phyloP scores from a whole-genome alignment of 2,797 vertebrate genomes.

The Poeciliopsis presidionis region DNA sequence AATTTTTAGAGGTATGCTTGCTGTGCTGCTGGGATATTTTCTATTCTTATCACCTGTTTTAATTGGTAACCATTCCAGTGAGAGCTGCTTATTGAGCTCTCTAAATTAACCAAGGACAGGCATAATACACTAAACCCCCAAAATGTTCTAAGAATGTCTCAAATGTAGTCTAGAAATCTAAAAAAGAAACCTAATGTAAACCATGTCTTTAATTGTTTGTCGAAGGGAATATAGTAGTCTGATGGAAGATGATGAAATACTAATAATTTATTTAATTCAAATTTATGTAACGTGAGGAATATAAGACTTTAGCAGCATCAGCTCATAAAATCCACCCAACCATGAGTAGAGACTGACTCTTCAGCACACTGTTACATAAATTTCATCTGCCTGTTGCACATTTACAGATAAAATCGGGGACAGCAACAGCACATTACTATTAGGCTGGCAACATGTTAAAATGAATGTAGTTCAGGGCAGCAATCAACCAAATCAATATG shows the following conservation, averaged over 20 bases:
- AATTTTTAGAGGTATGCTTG: not conserved
- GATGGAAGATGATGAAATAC: not conserved
- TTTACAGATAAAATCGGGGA: not conserved
- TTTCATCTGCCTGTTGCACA: not conserved
- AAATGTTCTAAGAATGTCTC: not conserved
- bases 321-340: not conserved
- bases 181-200: not conserved
- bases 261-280: not conserved
- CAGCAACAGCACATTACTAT: not conserved
- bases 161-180: not conserved
- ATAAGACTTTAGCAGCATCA: not conserved
- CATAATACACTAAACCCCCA: not conserved
- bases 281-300: not conserved
- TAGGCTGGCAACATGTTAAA: not conserved
- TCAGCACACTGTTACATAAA: not conserved
- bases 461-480: not conserved
- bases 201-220: not conserved
- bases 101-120: not conserved
- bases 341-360: not conserved
- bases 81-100: not conserved
- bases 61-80: not conserved
- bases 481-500: slow-evolving; percentile 9
- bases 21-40: not conserved
- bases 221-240: not conserved
- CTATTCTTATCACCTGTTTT: not conserved